Conservation (phyloP, 2,797 vertebrate species). For the Coregonus suidteri region DNA sequence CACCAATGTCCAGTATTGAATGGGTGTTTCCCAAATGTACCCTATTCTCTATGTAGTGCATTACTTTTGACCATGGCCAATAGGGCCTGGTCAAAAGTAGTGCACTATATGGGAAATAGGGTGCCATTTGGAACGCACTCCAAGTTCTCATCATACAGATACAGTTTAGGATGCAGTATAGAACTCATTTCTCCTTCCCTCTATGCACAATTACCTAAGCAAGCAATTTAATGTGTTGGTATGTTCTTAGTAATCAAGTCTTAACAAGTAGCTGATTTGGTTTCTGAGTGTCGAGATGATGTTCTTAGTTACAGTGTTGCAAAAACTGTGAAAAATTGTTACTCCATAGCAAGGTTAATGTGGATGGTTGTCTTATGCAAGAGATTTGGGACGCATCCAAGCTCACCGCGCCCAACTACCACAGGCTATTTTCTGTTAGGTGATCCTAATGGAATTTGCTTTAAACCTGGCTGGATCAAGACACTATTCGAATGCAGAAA, state of each 20-base stretch:
- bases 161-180: no score
- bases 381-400: slow-evolving; percentile 37
- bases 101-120: no score
- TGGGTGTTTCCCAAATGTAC: slow-evolving; percentile 3
- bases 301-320: slow-evolving; percentile 22
- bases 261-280: no score
- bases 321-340: not conserved
- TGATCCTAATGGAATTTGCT: slow-evolving; percentile 48
- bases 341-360: not conserved
- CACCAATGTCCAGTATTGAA: slow-evolving; percentile 12
- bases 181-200: no score
- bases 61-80: not conserved
- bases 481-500: slow-evolving; percentile 39
- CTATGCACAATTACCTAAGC: no score
- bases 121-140: no score
- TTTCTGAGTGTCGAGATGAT: slow-evolving; percentile 12
- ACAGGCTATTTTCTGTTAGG: slow-evolving; percentile 43
- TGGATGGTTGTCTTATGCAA: not conserved
- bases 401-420: slow-evolving; percentile 16
- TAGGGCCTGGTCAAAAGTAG: no score
- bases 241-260: no score
- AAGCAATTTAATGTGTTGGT: no score
- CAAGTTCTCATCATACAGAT: no score
- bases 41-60: not conserved
- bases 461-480: slow-evolving; percentile 34